A percentile compares a stretch with the other conserved stretches of the same genome.
Evolutionary conservation across 2,888 invertebrate species (phyloP).

Genomic region (Nasonovia ribisnigri): DNA sequence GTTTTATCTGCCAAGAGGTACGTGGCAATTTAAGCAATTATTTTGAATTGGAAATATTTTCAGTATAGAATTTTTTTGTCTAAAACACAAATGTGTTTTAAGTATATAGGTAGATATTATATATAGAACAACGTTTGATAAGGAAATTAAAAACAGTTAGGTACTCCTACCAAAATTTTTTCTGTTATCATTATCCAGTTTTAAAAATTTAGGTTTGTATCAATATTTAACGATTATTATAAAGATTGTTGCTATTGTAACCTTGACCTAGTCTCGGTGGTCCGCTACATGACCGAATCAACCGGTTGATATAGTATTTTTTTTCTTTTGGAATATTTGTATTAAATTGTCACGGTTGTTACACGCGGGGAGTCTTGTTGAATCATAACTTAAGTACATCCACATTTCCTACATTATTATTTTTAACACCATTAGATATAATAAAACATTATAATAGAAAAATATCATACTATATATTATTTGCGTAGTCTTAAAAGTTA

Average conservation of each 20-base stretch:
- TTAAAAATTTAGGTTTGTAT: neutral
- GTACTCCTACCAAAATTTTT: neutral
- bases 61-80: neutral
- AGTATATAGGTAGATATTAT: neutral
- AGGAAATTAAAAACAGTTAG: neutral
- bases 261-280: constrained; percentile 62
- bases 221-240: constrained; percentile 18
- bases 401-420: neutral
- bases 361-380: neutral
- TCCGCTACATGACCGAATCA: constrained; percentile 64
- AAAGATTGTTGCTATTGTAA: constrained; percentile 43
- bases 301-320: constrained; percentile 47
- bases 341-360: constrained; percentile 11
- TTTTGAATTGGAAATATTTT: constrained; percentile 20
- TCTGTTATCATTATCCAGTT: neutral
- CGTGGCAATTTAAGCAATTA: neutral
- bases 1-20: neutral
- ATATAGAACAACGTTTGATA: neutral
- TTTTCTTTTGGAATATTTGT: constrained; percentile 24
- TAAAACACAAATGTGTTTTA: neutral
- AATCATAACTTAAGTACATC: constrained; percentile 30
- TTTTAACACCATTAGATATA: neutral
- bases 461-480: neutral
- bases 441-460: constrained; percentile 27
- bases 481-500: neutral